Evolutionary conservation across 2,888 invertebrate genomes (phyloP).

Genomic region (Barypeithes pellucidus): DNA sequence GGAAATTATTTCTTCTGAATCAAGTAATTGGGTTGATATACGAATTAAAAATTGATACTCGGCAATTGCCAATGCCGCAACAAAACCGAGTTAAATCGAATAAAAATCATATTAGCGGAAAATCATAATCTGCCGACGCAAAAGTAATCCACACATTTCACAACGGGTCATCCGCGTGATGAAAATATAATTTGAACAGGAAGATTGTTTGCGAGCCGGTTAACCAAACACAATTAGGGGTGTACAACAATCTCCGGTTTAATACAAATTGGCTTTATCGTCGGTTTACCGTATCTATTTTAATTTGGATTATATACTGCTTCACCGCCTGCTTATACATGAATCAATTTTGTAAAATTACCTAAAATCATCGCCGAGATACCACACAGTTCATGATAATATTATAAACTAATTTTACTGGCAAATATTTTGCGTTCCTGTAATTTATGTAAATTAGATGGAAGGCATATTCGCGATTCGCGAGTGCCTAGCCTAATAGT

Average conservation of each 20-base stretch:
- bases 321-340: neutral
- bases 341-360: constrained; percentile 1
- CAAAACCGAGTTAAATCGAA: neutral
- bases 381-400: no score
- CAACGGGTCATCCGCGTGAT: constrained; percentile 30
- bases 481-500: no score
- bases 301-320: neutral
- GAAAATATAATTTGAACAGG: constrained; percentile 57
- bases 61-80: neutral
- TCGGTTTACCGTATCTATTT: neutral
- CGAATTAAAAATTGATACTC: no score
- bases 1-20: no score
- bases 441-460: no score
- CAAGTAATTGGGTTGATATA: no score
- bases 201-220: constrained; percentile 50
- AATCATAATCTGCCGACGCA: constrained; percentile 32
- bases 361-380: neutral
- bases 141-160: constrained; percentile 40
- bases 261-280: constrained; percentile 8
- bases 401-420: no score
- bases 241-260: constrained; percentile 2
- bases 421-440: no score
- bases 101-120: constrained; percentile 35
- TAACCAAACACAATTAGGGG: constrained; percentile 25
- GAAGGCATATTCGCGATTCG: no score